phyloP scores from a whole-genome alignment of 2,888 invertebrate species.

The Eupithecia subumbrata region DNA sequence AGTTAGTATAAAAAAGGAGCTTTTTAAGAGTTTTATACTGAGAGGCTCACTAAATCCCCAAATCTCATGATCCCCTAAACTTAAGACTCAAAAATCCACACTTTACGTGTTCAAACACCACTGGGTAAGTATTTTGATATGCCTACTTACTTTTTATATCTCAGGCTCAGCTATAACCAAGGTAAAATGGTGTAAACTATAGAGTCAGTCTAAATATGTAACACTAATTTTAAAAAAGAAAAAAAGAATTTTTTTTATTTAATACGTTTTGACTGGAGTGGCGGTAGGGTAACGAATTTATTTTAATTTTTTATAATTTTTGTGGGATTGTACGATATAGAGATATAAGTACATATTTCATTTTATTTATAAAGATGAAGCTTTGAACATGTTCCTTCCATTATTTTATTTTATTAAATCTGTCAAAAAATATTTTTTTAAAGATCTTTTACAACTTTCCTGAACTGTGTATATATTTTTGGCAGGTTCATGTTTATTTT shows the following conservation, averaged over 20 bases:
- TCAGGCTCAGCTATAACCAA: not conserved
- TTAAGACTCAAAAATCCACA: constrained; percentile 45
- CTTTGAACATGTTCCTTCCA: not conserved
- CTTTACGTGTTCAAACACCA: constrained; percentile 42
- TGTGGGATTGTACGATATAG: too few species aligned
- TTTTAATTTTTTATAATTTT: not conserved
- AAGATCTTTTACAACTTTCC: not conserved
- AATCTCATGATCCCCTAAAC: constrained; percentile 36
- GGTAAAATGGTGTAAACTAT: not conserved
- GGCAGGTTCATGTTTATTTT: not conserved
- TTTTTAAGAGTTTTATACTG: constrained; percentile 22
- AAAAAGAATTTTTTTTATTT: not conserved
- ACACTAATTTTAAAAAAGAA: constrained; percentile 4
- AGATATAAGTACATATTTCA: too few species aligned
- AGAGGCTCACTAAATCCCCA: constrained; percentile 32
- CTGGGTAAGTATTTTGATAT: constrained; percentile 40
- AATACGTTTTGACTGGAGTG: not conserved
- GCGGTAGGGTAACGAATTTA: not conserved
- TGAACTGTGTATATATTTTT: not conserved
- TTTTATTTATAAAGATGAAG: not conserved
- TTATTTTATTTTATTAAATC: not conserved
- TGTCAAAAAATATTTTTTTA: not conserved
- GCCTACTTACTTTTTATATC: constrained; percentile 22
- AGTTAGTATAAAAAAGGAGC: constrained; percentile 15
- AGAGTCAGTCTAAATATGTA: not conserved